phyloP scores from a whole-genome alignment of 1,140 invertebrate species.

The Philotrypesis tridentata region DNA sequence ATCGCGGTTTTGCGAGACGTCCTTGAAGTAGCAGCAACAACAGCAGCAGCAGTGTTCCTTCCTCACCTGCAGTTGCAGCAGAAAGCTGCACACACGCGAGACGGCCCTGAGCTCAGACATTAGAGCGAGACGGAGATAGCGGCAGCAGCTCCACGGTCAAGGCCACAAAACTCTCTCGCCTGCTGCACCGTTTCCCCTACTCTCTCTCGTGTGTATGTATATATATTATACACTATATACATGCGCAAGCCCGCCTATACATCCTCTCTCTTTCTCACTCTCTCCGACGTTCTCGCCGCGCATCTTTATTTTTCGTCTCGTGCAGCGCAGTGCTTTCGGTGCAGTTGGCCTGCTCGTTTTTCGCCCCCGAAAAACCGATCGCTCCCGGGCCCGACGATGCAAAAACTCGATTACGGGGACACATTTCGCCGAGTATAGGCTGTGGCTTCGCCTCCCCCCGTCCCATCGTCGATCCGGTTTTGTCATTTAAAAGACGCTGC shows the following conservation, averaged over 20 bases:
- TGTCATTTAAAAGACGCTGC: slow-evolving; percentile 41
- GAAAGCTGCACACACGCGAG: slow-evolving; percentile 43
- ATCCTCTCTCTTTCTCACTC: neutral
- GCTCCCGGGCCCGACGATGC: slow-evolving; percentile 32
- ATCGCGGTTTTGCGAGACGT: slow-evolving; percentile 38
- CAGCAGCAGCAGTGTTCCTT: neutral
- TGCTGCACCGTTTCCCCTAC: slow-evolving; percentile 12
- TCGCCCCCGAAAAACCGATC: slow-evolving; percentile 33
- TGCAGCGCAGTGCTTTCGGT: neutral
- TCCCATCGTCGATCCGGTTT: slow-evolving; percentile 26
- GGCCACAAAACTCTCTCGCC: slow-evolving; percentile 56
- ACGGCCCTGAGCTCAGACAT: slow-evolving; percentile 56
- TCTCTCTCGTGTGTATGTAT: too few relatives aligned
- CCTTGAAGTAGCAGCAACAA: slow-evolving; percentile 31
- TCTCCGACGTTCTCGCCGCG: neutral
- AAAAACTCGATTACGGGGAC: slow-evolving; percentile 52
- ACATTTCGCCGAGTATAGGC: slow-evolving; percentile 29
- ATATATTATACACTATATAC: neutral
- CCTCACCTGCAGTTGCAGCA: neutral
- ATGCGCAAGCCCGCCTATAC: neutral
- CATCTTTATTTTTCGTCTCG: slow-evolving; percentile 1
- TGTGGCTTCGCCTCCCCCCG: neutral
- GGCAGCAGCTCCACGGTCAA: slow-evolving; percentile 63
- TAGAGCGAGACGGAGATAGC: slow-evolving; percentile 6
- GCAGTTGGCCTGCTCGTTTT: neutral